Base-by-base conservation (phyloP, 2,113 vertebrate genomes). In the Gallinago jamesoni region DNA sequence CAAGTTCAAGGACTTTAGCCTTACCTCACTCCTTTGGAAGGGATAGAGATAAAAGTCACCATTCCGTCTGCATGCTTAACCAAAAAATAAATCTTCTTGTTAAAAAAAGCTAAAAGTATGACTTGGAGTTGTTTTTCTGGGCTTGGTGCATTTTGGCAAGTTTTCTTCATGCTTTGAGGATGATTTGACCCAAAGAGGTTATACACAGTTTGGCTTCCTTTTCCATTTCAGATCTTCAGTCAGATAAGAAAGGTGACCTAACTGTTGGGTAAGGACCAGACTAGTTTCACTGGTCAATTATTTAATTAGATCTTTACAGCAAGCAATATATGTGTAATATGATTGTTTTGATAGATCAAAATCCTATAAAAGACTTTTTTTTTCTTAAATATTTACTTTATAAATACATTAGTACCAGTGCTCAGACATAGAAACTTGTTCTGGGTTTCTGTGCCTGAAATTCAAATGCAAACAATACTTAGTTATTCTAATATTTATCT, bases 381-480 rank as follows among this genome's bases (percentile, higher is more conserved):
- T 95, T 77, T 45, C 64, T 81, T 85, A 72, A 88, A 76, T 92
- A 56, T 94, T 94, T 84, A 48, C 56, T 84, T 92, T 74, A 60
- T 55, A 74, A 95, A 74, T 74, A 35, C 21, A 55, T 89, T 89
- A 81, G 23, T 70, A 28, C 6, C 19, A 25, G 6, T 62, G 33
- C 79, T 94, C 64, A 87, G 64, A 81, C 16, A 33, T 74, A 17
- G 60, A 66, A 92, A 3, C 15, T 81, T 81, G 22, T 16, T 78
- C 37, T 14, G 59, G 31, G 22, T 67, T 90, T 89, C 55, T 56
- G 22, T 76, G 53, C 24, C 62, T 89, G 53, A 76, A 84, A 95
- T 94, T 63, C 30, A 84, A 74, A 35, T 59, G 30, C 53, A 86
- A 95, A 62, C 35, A 88, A 57, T 73, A 76, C 64, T 84, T 74